Percentiles rank a stretch among this genome's conserved stretches.
Evolutionary conservation across 2,888 invertebrate species (phyloP).

Genomic region (Rugalucina vietnamica): DNA sequence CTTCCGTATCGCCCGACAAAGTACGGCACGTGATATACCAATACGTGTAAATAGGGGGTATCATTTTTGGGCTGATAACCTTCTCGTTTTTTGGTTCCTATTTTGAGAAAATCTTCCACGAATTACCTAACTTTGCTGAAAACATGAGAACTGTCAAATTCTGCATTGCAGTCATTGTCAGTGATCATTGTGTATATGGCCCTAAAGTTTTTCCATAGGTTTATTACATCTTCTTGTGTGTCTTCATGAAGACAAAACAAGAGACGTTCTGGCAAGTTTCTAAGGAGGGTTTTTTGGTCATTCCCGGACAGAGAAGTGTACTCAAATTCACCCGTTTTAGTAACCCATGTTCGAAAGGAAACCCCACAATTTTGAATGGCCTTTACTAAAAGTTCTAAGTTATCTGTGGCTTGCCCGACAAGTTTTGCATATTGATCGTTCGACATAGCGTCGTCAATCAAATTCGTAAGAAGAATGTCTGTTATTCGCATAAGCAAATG

Average conservation of each 20-base stretch:
- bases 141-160: neutral
- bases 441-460: constrained; percentile 37
- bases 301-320: constrained; percentile 11
- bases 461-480: constrained; percentile 31
- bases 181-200: neutral
- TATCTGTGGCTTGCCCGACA: constrained; percentile 2
- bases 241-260: constrained; percentile 21
- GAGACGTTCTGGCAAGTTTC: neutral
- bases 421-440: constrained; percentile 2
- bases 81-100: neutral
- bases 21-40: constrained; percentile 12
- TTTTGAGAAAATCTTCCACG: neutral
- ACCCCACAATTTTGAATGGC: constrained; percentile 3
- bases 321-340: constrained; percentile 10
- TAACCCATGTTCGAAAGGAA: neutral
- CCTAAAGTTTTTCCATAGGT: neutral
- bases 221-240: neutral
- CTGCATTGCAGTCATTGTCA: neutral
- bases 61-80: constrained; percentile 22
- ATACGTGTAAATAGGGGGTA: constrained; percentile 4
- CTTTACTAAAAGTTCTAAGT: neutral
- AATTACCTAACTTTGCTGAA: neutral
- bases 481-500: constrained; percentile 44
- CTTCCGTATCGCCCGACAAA: neutral
- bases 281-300: constrained; percentile 5